These are phyloP conservation scores for Coecobrya sp. DNA, from an alignment of 2,888 invertebrate species.

Conservation along the genomic window DNA sequence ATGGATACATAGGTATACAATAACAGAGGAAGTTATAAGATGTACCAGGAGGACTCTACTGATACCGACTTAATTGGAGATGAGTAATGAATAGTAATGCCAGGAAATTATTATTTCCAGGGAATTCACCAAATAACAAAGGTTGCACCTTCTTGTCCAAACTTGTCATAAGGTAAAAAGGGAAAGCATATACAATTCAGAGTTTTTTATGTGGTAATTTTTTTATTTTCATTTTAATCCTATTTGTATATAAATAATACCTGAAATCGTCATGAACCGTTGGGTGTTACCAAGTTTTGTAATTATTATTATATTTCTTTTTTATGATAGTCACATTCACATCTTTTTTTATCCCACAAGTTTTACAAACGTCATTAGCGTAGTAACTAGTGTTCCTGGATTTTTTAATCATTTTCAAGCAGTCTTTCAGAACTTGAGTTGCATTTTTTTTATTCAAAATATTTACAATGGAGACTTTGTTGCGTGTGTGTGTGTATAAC, in stretches of 20 bases:
- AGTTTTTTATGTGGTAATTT: neutral
- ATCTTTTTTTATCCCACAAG: neutral
- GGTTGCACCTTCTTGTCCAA: neutral
- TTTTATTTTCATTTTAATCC: neutral
- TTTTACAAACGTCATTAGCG: neutral
- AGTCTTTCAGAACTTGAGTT: conserved; percentile 39
- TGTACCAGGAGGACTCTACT: neutral
- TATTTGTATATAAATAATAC: neutral
- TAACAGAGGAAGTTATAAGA: neutral
- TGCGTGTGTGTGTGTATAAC: neutral
- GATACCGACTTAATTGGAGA: neutral
- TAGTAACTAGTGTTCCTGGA: neutral
- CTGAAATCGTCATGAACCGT: conserved; percentile 17
- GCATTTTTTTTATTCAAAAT: conserved; percentile 20
- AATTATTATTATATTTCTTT: neutral
- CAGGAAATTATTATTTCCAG: neutral
- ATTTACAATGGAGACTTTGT: conserved; percentile 2
- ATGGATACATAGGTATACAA: neutral
- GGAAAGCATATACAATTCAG: neutral
- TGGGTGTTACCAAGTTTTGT: neutral
- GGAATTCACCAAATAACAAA: neutral
- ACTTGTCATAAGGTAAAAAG: neutral
- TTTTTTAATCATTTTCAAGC: conserved; percentile 30
- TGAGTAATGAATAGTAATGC: neutral
- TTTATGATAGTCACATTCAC: conserved; percentile 38